Evolutionary conservation across 1,140 invertebrate genomes (phyloP).

Genomic region (Phenacoccus solenopsis): DNA sequence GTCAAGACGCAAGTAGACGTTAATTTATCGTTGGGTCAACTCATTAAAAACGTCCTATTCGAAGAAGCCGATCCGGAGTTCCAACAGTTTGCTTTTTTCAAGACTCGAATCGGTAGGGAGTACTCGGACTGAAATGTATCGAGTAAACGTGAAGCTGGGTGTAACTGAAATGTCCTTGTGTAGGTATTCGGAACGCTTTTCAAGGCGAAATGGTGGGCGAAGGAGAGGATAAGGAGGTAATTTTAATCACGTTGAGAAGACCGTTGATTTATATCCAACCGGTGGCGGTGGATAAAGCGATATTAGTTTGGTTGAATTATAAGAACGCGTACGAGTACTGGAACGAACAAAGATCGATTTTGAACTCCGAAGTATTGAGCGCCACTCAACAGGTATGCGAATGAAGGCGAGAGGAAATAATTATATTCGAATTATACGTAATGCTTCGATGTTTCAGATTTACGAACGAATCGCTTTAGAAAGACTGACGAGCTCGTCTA

Average conservation of each 20-base stretch:
- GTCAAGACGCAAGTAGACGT: slow-evolving; percentile 87
- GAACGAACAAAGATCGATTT: slow-evolving; percentile 83
- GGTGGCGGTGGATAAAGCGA: slow-evolving; percentile 88
- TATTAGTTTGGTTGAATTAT: slow-evolving; percentile 95
- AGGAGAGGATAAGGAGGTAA: slow-evolving; percentile 76
- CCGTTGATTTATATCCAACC: slow-evolving; percentile 92
- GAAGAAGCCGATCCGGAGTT: slow-evolving; percentile 95
- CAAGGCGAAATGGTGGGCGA: slow-evolving; percentile 74
- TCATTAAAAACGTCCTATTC: slow-evolving; percentile 85
- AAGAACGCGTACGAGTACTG: slow-evolving; percentile 98
- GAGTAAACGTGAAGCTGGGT: neutral
- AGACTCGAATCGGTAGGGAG: slow-evolving; percentile 69
- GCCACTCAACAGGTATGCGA: slow-evolving; percentile 54
- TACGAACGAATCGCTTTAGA: slow-evolving; percentile 63
- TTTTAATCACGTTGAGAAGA: slow-evolving; percentile 78
- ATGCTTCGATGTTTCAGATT: slow-evolving; percentile 33
- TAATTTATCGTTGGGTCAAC: slow-evolving; percentile 85
- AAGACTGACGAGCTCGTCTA: slow-evolving; percentile 55
- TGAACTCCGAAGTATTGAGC: slow-evolving; percentile 73
- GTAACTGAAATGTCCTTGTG: slow-evolving; percentile 22
- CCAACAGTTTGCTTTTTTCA: slow-evolving; percentile 94
- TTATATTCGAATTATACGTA: slow-evolving; percentile 19
- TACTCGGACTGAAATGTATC: neutral
- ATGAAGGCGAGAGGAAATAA: too few relatives aligned
- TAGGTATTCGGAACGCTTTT: slow-evolving; percentile 59